phyloP scores from a whole-genome alignment of 2,113 vertebrate species.

The Gymnarchus niloticus region DNA sequence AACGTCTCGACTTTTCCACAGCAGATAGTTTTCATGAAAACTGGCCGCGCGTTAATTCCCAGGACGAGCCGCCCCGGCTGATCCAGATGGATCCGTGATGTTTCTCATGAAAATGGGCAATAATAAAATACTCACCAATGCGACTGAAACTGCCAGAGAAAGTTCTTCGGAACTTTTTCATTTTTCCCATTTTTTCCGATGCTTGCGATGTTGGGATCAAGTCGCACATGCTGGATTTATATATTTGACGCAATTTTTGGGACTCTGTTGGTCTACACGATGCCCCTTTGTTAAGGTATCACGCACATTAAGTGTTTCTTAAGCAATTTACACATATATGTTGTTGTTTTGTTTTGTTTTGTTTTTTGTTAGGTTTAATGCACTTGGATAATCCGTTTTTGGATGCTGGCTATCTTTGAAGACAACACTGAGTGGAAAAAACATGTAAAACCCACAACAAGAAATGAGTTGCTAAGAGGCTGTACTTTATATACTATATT shows the following conservation, averaged over 20 bases:
- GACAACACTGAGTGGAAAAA: background rate
- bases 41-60: background rate
- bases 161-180: slow-evolving; percentile 98
- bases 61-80: background rate
- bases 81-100: background rate
- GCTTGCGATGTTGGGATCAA: slow-evolving; percentile 69
- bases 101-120: background rate
- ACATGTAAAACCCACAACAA: background rate
- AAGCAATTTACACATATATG: slow-evolving; percentile 30
- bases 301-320: slow-evolving; percentile 41
- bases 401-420: background rate
- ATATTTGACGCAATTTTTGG: background rate
- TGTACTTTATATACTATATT: background rate
- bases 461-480: background rate
- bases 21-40: background rate
- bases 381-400: slow-evolving; percentile 12
- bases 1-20: background rate
- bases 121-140: slow-evolving; percentile 79
- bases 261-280: slow-evolving; percentile 18
- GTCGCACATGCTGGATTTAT: slow-evolving; percentile 60
- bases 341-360: slow-evolving; percentile 23
- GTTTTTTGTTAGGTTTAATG: slow-evolving; percentile 12
- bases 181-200: slow-evolving; percentile 77
- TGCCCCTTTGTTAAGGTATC: slow-evolving; percentile 25
- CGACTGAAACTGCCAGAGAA: slow-evolving; percentile 94